Base-by-base conservation (phyloP, 2,113 vertebrate species). In the Chitala chitala region DNA sequence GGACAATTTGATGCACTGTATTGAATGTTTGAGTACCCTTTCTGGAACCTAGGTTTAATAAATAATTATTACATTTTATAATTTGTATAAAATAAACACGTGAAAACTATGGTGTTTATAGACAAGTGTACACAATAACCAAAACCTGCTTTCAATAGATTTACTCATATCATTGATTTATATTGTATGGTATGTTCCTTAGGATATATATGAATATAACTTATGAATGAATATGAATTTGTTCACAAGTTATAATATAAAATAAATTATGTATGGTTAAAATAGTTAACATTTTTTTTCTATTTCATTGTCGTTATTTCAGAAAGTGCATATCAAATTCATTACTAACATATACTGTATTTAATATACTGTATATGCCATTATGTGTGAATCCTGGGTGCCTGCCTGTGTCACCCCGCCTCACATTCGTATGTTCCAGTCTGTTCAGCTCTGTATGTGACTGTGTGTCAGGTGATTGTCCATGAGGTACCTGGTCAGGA, bases 401-500 rank as follows among this genome's bases (percentile, higher is more conserved):
- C 17, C 29, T 42, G 42, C 13, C 5, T 70, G 17, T 70, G 40
- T 73, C 42, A 38, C 26, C 58, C 36, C 72, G 53, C 51, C 3
- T n/a, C 20, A 22, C 72, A 73, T 73, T 51, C 64, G 40, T 36
- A 4, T 58, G 56, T 61, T 8, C n/a, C 38, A 61, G 71, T 73
- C 56, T 33, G 22, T 48, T 48, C 4, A 12, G 56, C 56, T 73
- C n/a, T 61, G 54, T 70, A 3, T 72, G 48, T 40, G 36, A 51
- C 38, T 82, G 65, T 82, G 77, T 77, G 78, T 89, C 88, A 98
- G 95, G 94, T 95, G 73, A 93, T 96, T 80, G 93, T 98, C 71
- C 94, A 96, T 68, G 95, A 96, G 85, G 95, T 98, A 26, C 95
- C 95, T 58, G 95, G 95, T 73, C 95, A 98, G 84, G 95, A 96